Evolutionary conservation across 2,888 invertebrate species (phyloP), one percentile per base, ranked within the genome.

Genomic region (Scrobipalpa atriplicella): DNA sequence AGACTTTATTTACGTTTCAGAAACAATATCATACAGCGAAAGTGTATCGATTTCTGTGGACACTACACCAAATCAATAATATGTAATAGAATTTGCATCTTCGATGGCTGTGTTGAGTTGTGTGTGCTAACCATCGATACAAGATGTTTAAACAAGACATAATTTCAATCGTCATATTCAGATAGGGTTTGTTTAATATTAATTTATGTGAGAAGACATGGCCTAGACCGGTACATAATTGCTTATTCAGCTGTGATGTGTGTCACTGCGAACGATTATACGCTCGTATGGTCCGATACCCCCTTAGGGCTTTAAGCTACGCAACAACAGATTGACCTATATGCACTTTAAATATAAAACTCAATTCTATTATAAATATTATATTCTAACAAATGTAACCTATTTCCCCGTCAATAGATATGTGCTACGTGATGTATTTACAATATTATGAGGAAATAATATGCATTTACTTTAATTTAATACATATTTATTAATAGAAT

Each of bases 221-320:
- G 78, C 76, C 79, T 80, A 81, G 77, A 76, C 75, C 74, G 73
- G 75, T 36, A 75, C 75, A 80, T 85, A 84, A 85, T 84, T 83
- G 81, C 81, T 84, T 79, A 81, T 81, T 83, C 81, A 84, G 77
- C 75, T 77, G 77, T 78, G 78, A 89, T 85, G 81, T 86, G 78
- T 87, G 87, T 88, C 89, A 89, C 86, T 88, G 90, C 81, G 84
- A 85, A 81, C 83, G 80, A 88, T 87, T 84, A 85, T 78, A 73
- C 81, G 82, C 85, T 81, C 75, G 74, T 80, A 78, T 83, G 82
- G 81, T 78, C 84, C 78, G 78, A 84, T 79, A 81, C 78, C 82
- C 82, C 83, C 81, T 80, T 75, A 77, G 80, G 80, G 78, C 75
- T 79, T 76, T 38, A 70, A 72, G 77, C 77, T 78, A 72, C 74